A percentile compares a stretch with the other conserved stretches of the same genome.
Conservation (phyloP, 2,113 vertebrate species). For the Catharus fuscescens region DNA sequence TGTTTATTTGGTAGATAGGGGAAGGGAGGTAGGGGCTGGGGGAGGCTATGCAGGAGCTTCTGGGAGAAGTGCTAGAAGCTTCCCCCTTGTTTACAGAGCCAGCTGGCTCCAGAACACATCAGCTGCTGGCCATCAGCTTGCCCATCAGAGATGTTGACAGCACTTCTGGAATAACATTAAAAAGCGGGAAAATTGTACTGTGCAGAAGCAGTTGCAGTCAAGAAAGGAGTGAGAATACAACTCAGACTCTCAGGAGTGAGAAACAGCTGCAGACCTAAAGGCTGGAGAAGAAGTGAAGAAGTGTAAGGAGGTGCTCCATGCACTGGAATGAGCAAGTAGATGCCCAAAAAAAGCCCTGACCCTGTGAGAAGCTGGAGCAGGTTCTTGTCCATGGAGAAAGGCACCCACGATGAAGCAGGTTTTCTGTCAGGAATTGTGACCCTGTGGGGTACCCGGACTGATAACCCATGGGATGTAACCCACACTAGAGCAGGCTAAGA, state of each 20-base stretch:
- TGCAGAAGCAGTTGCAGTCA: neutral
- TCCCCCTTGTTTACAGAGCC: neutral
- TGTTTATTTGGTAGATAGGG: neutral
- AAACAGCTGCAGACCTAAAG: neutral
- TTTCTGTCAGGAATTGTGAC: neutral
- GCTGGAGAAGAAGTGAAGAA: neutral
- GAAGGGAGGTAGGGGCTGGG: neutral
- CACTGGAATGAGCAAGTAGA: fast-evolving
- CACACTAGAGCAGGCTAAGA: neutral
- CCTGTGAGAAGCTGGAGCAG: neutral
- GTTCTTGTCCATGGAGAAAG: neutral
- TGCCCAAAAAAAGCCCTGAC: neutral
- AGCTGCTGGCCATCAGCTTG: neutral
- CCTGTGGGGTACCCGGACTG: neutral
- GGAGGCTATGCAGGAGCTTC: fast-evolving
- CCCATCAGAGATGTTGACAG: neutral
- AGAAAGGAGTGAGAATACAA: neutral
- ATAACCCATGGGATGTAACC: neutral
- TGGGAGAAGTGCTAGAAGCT: neutral
- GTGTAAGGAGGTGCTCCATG: neutral
- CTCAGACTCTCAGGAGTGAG: neutral
- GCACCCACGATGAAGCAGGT: neutral
- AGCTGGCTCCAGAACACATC: fast-evolving
- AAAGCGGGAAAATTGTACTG: neutral
- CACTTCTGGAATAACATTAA: neutral